Evolutionary conservation across 1,140 invertebrate species (phyloP).

Genomic region (Gryon sp.): DNA sequence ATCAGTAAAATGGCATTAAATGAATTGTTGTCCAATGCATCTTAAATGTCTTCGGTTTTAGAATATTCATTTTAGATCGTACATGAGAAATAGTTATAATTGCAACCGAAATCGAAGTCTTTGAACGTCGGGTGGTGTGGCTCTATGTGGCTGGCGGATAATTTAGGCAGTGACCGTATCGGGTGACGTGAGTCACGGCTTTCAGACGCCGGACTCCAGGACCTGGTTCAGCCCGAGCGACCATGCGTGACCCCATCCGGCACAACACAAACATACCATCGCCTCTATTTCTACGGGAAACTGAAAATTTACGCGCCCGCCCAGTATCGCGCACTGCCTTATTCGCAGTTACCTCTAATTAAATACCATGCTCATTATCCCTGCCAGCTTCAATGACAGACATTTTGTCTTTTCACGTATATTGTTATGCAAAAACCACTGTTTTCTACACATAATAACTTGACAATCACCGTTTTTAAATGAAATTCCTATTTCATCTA

Average conservation of each 20-base stretch:
- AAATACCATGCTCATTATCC: slow-evolving; percentile 33
- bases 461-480: background rate
- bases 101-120: slow-evolving; percentile 25
- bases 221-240: slow-evolving; percentile 75
- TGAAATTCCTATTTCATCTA: too few relatives aligned
- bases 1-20: too few relatives aligned
- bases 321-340: slow-evolving; percentile 24
- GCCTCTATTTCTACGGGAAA: slow-evolving; percentile 64
- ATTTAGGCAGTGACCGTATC: slow-evolving; percentile 77
- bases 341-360: slow-evolving; percentile 34
- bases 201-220: slow-evolving; percentile 72
- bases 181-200: slow-evolving; percentile 76
- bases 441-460: background rate
- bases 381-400: slow-evolving; percentile 29
- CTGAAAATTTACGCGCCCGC: slow-evolving; percentile 63
- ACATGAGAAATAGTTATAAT: background rate
- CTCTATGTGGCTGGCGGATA: slow-evolving; percentile 70
- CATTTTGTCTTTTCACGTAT: slow-evolving; percentile 24
- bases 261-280: slow-evolving; percentile 37
- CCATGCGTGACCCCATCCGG: slow-evolving; percentile 77
- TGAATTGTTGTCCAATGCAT: too few relatives aligned
- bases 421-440: background rate
- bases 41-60: too few relatives aligned
- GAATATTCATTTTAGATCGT: too few relatives aligned
- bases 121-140: slow-evolving; percentile 12